Evolutionary conservation across 37 sponge, comb jelly and placozoan species (phyloP).

Genomic region (Dysidea cf. avara): DNA sequence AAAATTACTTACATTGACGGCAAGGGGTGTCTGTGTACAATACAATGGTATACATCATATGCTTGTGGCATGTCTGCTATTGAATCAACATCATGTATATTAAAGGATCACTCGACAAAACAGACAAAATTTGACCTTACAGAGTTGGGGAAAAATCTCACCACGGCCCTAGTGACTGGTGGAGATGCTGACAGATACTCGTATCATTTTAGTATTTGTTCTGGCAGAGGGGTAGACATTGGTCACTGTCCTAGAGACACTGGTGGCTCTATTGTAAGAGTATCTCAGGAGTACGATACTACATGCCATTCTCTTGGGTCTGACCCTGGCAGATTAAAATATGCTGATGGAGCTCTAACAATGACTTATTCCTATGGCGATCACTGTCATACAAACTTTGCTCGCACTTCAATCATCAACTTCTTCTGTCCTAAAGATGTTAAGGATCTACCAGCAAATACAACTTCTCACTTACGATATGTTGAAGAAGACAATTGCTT

Average conservation of each 20-base stretch:
- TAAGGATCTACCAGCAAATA: background rate
- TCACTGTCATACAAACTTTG: constrained; percentile 43
- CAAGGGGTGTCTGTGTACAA: constrained; percentile 28
- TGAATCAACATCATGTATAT: constrained; percentile 22
- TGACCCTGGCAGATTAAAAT: constrained; percentile 35
- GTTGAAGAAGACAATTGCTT: constrained; percentile 56
- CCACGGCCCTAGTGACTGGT: background rate
- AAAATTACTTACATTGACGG: constrained; percentile 33
- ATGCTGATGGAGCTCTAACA: constrained; percentile 51
- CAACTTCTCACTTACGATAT: constrained; percentile 11
- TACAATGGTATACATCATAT: constrained; percentile 50
- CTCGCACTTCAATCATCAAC: constrained; percentile 55
- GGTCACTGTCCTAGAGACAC: background rate
- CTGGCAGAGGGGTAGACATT: constrained; percentile 11
- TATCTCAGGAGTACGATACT: background rate
- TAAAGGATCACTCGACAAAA: constrained; percentile 8
- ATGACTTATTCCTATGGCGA: constrained; percentile 55
- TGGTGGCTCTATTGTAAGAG: constrained; percentile 22
- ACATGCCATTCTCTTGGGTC: constrained; percentile 41
- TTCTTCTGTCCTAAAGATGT: constrained; percentile 51
- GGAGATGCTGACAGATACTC: background rate
- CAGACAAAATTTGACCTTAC: constrained; percentile 43
- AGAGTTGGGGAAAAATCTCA: constrained; percentile 1
- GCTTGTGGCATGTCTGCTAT: constrained; percentile 43
- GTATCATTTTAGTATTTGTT: constrained; percentile 44